phyloP scores from a whole-genome alignment of 2,113 vertebrate species.

The Megaceryle maxima region DNA sequence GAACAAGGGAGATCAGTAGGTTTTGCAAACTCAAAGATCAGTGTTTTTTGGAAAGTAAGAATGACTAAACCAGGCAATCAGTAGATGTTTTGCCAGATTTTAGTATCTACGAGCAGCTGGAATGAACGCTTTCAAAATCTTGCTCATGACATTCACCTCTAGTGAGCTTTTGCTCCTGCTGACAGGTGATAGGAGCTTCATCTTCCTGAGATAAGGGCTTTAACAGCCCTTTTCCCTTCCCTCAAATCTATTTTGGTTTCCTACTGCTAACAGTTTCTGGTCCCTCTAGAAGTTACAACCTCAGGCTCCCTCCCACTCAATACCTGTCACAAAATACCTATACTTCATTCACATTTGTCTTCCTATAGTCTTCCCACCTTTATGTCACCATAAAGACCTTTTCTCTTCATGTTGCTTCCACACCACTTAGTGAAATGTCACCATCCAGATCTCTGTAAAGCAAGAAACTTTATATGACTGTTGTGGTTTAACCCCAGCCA shows the following conservation, averaged over 20 bases:
- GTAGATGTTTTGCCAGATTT: not conserved
- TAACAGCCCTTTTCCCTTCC: not conserved
- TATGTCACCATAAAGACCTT: not conserved
- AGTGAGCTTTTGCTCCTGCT: conserved; percentile 21
- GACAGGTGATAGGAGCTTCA: not conserved
- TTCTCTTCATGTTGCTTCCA: not conserved
- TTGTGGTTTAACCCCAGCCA: not conserved
- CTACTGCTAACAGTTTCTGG: not conserved
- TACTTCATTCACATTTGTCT: not conserved
- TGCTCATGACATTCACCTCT: not conserved
- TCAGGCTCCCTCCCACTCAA: not conserved
- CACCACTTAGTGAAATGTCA: not conserved
- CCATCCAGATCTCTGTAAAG: not conserved
- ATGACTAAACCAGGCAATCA: not conserved
- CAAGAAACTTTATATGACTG: not conserved
- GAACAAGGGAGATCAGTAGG: not conserved
- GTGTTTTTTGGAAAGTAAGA: not conserved
- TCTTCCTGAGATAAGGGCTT: not conserved
- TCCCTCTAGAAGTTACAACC: not conserved
- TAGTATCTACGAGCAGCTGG: not conserved
- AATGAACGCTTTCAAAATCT: not conserved
- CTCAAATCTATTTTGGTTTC: not conserved
- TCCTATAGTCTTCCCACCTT: not conserved
- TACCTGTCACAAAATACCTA: not conserved
- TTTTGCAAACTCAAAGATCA: not conserved